Evolutionary conservation across 2,113 vertebrate genomes (phyloP).

Genomic region (Callorhinus ursinus): DNA sequence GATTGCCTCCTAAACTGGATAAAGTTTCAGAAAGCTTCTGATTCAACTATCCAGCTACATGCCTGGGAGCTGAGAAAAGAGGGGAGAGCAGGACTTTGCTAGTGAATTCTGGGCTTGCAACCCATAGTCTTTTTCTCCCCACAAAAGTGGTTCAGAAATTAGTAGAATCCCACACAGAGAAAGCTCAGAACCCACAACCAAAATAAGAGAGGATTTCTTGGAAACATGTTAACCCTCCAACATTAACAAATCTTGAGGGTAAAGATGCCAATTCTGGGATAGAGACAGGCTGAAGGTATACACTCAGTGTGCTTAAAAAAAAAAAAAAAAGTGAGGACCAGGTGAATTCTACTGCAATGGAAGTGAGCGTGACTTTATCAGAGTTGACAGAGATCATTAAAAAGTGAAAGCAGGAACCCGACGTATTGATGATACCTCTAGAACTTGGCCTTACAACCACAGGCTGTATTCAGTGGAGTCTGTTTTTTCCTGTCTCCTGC

Average conservation of each 20-base stretch:
- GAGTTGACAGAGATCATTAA: conserved; percentile 79
- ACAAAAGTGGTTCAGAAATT: conserved; percentile 19
- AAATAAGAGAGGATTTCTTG: conserved; percentile 53
- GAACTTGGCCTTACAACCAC: conserved; percentile 55
- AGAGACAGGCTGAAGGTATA: conserved; percentile 41
- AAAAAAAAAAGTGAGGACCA: background rate
- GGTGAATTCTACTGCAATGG: conserved; percentile 61
- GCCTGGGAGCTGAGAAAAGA: background rate
- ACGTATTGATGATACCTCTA: conserved; percentile 67
- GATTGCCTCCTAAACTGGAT: background rate
- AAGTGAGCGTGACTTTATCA: conserved; percentile 67
- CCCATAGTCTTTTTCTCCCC: background rate
- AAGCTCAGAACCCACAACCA: conserved; percentile 24
- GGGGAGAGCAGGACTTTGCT: background rate
- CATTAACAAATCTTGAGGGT: conserved; percentile 38
- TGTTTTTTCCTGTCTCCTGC: conserved; percentile 47
- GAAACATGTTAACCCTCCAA: conserved; percentile 41
- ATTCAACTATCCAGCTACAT: background rate
- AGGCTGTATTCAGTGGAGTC: conserved; percentile 53
- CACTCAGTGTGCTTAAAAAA: background rate
- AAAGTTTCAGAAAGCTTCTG: background rate
- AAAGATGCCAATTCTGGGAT: conserved; percentile 45
- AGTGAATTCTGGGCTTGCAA: background rate
- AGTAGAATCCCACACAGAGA: background rate
- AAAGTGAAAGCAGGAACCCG: conserved; percentile 70